These are phyloP conservation scores for Hoplodrina blanda DNA, from an alignment of 2,888 invertebrate species.

Conservation along the genomic window DNA sequence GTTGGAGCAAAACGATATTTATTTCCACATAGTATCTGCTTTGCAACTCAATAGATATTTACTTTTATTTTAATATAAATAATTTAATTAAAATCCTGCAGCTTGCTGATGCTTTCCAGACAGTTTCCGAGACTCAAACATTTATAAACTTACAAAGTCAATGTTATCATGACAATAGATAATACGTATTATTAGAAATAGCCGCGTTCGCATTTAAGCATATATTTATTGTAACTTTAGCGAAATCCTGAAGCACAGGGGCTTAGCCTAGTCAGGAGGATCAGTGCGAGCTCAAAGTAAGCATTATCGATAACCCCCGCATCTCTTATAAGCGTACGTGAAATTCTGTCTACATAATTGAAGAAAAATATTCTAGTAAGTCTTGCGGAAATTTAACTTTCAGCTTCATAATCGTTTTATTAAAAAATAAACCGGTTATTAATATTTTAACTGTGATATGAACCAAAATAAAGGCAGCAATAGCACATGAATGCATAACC, in stretches of 20 bases:
- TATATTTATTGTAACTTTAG: constrained; percentile 24
- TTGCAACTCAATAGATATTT: constrained; percentile 22
- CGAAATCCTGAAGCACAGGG: constrained; percentile 30
- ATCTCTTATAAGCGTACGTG: neutral
- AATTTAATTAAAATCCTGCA: neutral
- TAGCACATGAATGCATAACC: neutral
- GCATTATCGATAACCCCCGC: constrained; percentile 35
- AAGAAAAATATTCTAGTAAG: constrained; percentile 22
- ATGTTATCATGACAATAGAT: constrained; percentile 1
- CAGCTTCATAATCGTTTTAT: neutral
- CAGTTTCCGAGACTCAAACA: neutral
- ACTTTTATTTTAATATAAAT: neutral
- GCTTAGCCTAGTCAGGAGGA: constrained; percentile 38
- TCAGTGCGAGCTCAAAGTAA: constrained; percentile 23
- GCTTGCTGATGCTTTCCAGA: too few relatives aligned
- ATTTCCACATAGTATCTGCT: constrained; percentile 36
- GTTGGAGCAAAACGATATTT: constrained; percentile 35
- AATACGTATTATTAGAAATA: constrained; percentile 1
- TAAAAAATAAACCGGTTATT: neutral
- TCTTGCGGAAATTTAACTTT: constrained; percentile 2
- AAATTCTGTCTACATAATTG: constrained; percentile 6
- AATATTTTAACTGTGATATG: neutral
- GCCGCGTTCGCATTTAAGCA: constrained; percentile 16
- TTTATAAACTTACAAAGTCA: neutral
- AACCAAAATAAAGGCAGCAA: constrained; percentile 6